Base-by-base conservation (phyloP, 2,113 vertebrate genomes). In the Pygathrix nemaeus region DNA sequence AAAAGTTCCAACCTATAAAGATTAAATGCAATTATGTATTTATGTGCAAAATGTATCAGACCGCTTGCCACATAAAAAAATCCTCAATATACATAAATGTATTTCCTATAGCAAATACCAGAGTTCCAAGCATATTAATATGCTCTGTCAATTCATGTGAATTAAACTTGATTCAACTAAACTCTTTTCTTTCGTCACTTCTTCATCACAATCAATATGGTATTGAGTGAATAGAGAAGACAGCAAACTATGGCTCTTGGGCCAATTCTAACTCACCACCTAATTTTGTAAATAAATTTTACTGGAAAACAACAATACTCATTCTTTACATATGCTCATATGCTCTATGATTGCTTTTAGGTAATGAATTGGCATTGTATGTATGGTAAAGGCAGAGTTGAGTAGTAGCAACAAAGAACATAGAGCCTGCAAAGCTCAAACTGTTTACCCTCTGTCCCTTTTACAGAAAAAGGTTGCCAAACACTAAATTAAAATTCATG, bases 21-120 rank as follows among this genome's bases (percentile, higher is more conserved):
- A 94, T 94, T 89, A 96, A 93, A 89, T 80, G 68, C 20, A 90
- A 76, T 95, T 85, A 81, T 52, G n/a, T 95, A 55, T 78, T 75
- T 93, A 40, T 76, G 83, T 75, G 85, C 87, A 94, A 43, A 92
- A 84, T 40, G 30, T 90, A 75, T 96, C 61, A 98, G 85, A 92
- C 94, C 94, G 48, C 61, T 95, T 64, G 38, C 75, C 88, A 97
- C 70, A 27, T 88, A 80, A 70, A 90, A 55, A 55, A 95, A 89
- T 95, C 61, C 64, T 96, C n/a, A 61, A 27, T 61, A n/a, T 68
- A 95, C 23, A 64, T 86, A 82, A 61, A 93, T 96, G 84, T 97
- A 55, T 81, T 96, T 86, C 73, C 59, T 79, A 92, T 52, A 93
- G 59, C 68, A 94, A 97, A 72, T 72, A 88, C 14, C 61, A 84